A percentile compares a stretch with the other conserved stretches of the same genome.
phyloP scores from a whole-genome alignment of 1,140 invertebrate species.

The Scaptodrosophila lebanonensis region DNA sequence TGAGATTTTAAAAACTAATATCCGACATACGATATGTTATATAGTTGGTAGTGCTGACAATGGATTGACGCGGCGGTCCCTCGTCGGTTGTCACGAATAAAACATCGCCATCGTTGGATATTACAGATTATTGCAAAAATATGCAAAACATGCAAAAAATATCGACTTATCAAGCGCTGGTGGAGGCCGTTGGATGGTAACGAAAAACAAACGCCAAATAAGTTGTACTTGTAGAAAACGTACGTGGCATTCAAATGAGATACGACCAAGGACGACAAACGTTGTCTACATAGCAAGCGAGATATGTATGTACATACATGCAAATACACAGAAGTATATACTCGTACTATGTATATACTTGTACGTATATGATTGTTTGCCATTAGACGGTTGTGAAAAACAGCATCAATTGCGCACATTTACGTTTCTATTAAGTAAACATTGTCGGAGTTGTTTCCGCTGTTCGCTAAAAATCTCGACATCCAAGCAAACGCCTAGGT shows the following conservation, averaged over 20 bases:
- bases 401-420: constrained; percentile 54
- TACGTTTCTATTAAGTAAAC: constrained; percentile 58
- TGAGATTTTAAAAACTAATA: too few relatives aligned
- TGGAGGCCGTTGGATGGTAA: constrained; percentile 8
- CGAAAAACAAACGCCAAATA: constrained; percentile 46
- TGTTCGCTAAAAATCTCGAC: constrained; percentile 49
- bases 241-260: constrained; percentile 49
- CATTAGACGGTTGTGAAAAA: constrained; percentile 51
- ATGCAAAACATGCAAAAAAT: constrained; percentile 46
- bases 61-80: constrained; percentile 22
- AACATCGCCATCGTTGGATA: constrained; percentile 40
- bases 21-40: too few relatives aligned
- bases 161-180: constrained; percentile 16
- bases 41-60: too few relatives aligned
- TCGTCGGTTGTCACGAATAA: constrained; percentile 15
- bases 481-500: constrained; percentile 34
- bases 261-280: constrained; percentile 6
- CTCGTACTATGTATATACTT: constrained; percentile 5
- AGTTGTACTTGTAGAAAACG: constrained; percentile 24
- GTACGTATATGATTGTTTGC: constrained; percentile 32
- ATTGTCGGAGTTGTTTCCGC: too few relatives aligned
- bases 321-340: too few relatives aligned
- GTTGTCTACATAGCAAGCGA: too few relatives aligned
- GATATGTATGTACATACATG: too few relatives aligned
- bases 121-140: constrained; percentile 52